Evolutionary conservation across 2,797 vertebrate genomes (phyloP).

Genomic region (Characodon lateralis): DNA sequence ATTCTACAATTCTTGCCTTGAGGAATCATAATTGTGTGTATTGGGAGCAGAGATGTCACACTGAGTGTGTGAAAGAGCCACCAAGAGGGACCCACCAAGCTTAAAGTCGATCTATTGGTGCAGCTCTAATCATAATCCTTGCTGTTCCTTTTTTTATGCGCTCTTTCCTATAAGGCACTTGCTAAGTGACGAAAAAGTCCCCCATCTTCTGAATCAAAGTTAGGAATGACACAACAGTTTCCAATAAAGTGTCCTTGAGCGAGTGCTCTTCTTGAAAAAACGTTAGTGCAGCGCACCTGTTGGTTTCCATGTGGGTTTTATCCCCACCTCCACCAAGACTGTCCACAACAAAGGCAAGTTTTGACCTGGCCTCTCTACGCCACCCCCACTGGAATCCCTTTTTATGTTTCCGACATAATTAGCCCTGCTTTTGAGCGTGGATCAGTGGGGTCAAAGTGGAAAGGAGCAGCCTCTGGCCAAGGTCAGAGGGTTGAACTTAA

Average conservation of each 20-base stretch:
- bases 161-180: not conserved
- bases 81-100: no score
- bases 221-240: slow-evolving; percentile 9
- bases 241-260: slow-evolving; percentile 25
- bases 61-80: no score
- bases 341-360: slow-evolving; percentile 61
- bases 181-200: slow-evolving; percentile 1
- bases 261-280: slow-evolving; percentile 27
- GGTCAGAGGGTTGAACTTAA: slow-evolving; percentile 21
- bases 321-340: slow-evolving; percentile 26
- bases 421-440: slow-evolving; percentile 20
- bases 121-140: not conserved
- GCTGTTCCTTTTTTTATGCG: not conserved
- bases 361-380: slow-evolving; percentile 48
- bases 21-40: no score
- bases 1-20: no score
- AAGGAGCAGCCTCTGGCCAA: slow-evolving; percentile 5
- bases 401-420: slow-evolving; percentile 7
- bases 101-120: not conserved
- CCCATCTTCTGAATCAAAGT: slow-evolving; percentile 19
- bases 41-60: no score
- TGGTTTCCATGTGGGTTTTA: slow-evolving; percentile 52
- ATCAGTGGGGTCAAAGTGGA: slow-evolving; percentile 47
- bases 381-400: slow-evolving; percentile 11
- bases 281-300: slow-evolving; percentile 70